Base-by-base conservation (phyloP, 1,140 invertebrate species). In the Calephelis virginiensis region DNA sequence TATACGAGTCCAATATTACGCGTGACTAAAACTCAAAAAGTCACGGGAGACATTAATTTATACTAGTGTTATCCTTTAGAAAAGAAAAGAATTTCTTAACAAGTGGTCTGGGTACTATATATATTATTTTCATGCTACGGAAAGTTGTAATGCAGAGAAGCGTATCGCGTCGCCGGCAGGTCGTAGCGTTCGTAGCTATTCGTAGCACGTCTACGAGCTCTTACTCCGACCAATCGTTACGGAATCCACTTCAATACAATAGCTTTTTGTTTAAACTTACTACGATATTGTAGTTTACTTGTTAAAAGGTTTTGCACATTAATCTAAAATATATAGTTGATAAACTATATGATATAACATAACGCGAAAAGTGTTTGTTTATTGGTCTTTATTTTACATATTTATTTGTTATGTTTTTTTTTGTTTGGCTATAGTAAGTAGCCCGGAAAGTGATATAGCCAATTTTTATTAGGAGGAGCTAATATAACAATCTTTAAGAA, bases 181-280 rank as follows among this genome's bases (percentile, higher is more conserved):
- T 68, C 74, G 76, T 74, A 78, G 75, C 72, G 71, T 61, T 13
- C 72, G 75, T 77, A 76, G 77, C 69, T 2, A 85, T 78, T 81
- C 80, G 81, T 81, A 83, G 83, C 83, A 85, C 80, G 80, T 82
- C 75, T 81, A 81, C 80, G 70, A 61, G 64, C 61, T 70, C 63
- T 70, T 67, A 70, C 64, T 63, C 60, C 68, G 68, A 59, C 71
- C 67, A 63, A 68, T 69, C 64, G 67, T 63, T 67, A 69, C 56
- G 67, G 45, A 60, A 67, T 66, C 48, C 64, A 59, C 60, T 62
- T 47, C 59, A 38, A 13, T 40, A 40, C 12, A 64, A 49, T 64
- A 12, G 28, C 48, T 64, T 48, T 53, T 38, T 64, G 37, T 53
- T 40, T 38, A 49, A 40, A 48, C 48, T 48, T 64, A 28, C 37